These are phyloP conservation scores for Peromyscus nudipes DNA, from an alignment of 2,797 vertebrate genomes.

Conservation along the genomic window DNA sequence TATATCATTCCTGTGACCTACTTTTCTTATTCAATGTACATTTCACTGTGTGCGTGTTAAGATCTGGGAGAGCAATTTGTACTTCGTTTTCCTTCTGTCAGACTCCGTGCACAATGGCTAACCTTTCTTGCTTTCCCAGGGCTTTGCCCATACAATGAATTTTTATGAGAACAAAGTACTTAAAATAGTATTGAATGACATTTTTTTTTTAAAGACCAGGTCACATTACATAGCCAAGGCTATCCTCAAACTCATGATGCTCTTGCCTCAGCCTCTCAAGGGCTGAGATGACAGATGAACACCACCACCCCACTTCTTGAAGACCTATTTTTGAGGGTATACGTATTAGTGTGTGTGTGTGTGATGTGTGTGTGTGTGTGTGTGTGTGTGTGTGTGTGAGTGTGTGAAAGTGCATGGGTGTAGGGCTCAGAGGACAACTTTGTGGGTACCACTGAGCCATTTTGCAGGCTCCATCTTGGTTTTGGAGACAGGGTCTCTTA, in stretches of 20 bases:
- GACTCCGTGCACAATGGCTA: not conserved
- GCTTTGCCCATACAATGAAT: not conserved
- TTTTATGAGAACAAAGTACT: slow-evolving; percentile 16
- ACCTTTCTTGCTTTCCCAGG: not conserved
- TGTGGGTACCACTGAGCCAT: not conserved
- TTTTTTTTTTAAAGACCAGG: not conserved
- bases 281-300: not conserved
- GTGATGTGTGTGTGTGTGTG: not conserved
- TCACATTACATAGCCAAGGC: not conserved
- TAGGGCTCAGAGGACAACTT: not conserved
- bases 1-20: slow-evolving; percentile 40
- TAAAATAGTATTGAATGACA: not conserved
- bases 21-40: slow-evolving; percentile 28
- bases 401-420: not conserved
- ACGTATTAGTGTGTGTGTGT: not conserved
- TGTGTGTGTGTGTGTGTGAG: not conserved
- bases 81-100: slow-evolving; percentile 39
- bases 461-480: not conserved
- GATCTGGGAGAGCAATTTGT: slow-evolving; percentile 41
- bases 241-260: not conserved
- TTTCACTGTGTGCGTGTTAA: slow-evolving; percentile 38
- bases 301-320: not conserved
- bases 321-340: not conserved
- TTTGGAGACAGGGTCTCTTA: not conserved
- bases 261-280: not conserved